Percentiles rank a stretch among this genome's conserved stretches.
Evolutionary conservation across 2,113 vertebrate species (phyloP).

Genomic region (Tor tambroides): DNA sequence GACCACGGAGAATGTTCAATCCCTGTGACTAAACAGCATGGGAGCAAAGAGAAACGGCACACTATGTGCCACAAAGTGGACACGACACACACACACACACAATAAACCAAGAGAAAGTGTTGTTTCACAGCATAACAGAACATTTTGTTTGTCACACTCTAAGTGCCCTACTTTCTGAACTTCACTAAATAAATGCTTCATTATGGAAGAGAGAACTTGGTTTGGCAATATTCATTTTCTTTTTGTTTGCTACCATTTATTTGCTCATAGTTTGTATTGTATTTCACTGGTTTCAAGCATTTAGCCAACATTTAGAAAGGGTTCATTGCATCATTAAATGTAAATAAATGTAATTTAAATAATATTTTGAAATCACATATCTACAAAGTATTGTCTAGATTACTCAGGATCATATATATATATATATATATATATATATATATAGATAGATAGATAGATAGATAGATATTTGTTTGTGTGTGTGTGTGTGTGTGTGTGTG

Average conservation of each 20-base stretch:
- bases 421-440: neutral
- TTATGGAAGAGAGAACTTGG: neutral
- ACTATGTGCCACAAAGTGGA: constrained; percentile 36
- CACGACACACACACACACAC: constrained; percentile 30
- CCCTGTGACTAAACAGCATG: constrained; percentile 47
- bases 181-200: constrained; percentile 23
- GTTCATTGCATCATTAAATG: neutral
- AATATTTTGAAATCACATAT: neutral
- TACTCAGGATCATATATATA: neutral
- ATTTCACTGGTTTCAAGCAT: neutral
- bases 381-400: neutral
- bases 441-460: neutral
- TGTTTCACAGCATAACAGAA: constrained; percentile 30
- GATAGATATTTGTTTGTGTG: too few relatives aligned
- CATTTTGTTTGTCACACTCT: constrained; percentile 29
- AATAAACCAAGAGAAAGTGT: constrained; percentile 16
- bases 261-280: neutral
- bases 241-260: constrained; percentile 5
- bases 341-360: neutral
- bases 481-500: too few relatives aligned
- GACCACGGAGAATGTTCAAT: constrained; percentile 39
- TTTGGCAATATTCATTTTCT: neutral
- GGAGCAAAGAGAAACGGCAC: constrained; percentile 35
- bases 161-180: constrained; percentile 38
- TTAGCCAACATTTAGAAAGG: neutral